A percentile compares a stretch with the other conserved stretches of the same genome.
Conservation (phyloP, 1,140 invertebrate species). For the Drosophila rufa region DNA sequence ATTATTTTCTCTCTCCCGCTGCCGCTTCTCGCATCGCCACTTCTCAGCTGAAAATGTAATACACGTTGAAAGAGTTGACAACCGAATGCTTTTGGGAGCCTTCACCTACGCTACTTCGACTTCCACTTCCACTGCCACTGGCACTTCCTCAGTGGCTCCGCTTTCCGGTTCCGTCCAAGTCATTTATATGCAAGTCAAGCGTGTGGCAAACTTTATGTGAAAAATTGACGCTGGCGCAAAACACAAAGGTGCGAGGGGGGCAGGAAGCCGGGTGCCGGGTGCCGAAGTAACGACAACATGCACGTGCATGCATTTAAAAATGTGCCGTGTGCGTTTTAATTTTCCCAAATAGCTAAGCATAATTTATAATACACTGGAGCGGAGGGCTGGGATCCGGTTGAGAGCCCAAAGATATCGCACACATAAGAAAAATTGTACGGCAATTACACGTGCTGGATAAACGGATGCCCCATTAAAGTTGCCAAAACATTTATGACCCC, state of each 20-base stretch:
- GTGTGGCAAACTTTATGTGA: constrained; percentile 82
- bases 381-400: constrained; percentile 7
- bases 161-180: constrained; percentile 60
- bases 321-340: constrained; percentile 77
- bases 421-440: constrained; percentile 53
- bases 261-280: background rate
- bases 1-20: constrained; percentile 65
- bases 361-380: constrained; percentile 71
- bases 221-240: constrained; percentile 76
- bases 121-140: background rate
- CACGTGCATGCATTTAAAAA: constrained; percentile 80
- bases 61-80: constrained; percentile 83
- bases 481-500: constrained; percentile 75
- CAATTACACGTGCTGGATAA: constrained; percentile 74
- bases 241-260: constrained; percentile 33
- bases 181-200: constrained; percentile 84
- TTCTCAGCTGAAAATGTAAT: constrained; percentile 71
- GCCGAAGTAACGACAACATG: constrained; percentile 57
- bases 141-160: constrained; percentile 28
- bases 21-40: constrained; percentile 40
- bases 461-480: constrained; percentile 66
- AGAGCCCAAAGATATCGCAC: constrained; percentile 45
- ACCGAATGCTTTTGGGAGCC: constrained; percentile 58
- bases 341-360: constrained; percentile 76
- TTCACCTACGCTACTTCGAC: constrained; percentile 11